Conservation (phyloP, 2,888 invertebrate genomes). For the Philhelius pedissequus region DNA sequence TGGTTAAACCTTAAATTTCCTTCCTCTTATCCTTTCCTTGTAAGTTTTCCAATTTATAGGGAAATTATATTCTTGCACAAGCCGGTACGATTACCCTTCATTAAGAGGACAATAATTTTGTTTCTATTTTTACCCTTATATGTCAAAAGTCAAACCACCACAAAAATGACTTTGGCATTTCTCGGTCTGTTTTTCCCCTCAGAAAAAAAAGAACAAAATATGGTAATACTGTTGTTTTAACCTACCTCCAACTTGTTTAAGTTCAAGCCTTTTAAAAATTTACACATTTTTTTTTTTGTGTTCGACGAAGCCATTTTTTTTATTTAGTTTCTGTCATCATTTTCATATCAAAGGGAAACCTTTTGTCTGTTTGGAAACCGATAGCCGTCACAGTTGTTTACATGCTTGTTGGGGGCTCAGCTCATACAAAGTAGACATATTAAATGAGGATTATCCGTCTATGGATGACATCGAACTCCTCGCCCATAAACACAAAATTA, state of each 20-base stretch:
- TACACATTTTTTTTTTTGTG: neutral
- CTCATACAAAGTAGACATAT: neutral
- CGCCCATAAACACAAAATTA: conserved; percentile 38
- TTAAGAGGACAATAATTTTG: neutral
- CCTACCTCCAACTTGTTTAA: neutral
- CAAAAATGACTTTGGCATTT: neutral
- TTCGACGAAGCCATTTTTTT: neutral
- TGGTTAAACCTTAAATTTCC: neutral
- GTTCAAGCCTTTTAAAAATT: neutral
- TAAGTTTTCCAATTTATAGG: neutral
- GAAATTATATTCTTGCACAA: neutral
- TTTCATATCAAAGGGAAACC: conserved; percentile 5
- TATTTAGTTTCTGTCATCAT: conserved; percentile 1
- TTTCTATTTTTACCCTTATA: neutral
- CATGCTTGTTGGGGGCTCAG: neutral
- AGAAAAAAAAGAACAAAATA: neutral
- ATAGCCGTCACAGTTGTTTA: conserved; percentile 1
- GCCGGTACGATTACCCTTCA: neutral
- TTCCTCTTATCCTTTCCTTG: neutral
- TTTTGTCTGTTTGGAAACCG: neutral
- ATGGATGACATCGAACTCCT: conserved; percentile 12
- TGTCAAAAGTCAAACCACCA: conserved; percentile 16
- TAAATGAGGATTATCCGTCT: conserved; percentile 44
- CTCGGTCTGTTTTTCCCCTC: neutral
- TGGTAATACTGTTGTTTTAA: neutral